Conservation (phyloP, 2,797 vertebrate species). For the Xyrichtys novacula region DNA sequence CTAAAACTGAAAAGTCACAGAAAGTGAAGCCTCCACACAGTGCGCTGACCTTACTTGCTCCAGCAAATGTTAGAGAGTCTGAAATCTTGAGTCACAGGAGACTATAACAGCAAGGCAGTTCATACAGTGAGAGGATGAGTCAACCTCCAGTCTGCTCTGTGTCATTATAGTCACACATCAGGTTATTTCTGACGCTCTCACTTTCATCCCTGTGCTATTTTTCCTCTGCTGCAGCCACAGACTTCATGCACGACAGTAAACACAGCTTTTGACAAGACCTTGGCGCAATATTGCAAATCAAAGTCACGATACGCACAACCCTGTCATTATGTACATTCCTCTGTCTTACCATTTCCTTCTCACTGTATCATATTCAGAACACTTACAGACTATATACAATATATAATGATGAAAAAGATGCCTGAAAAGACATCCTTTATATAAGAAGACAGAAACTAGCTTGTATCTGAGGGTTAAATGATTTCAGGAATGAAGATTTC, state of each 20-base stretch:
- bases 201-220: conserved; percentile 27
- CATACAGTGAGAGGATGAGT: conserved; percentile 17
- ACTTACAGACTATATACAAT: not conserved
- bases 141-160: not conserved
- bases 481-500: conserved; percentile 9
- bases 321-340: conserved; percentile 45
- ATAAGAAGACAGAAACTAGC: conserved; percentile 11
- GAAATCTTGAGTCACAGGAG: not conserved
- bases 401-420: not conserved
- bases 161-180: conserved; percentile 35
- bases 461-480: not conserved
- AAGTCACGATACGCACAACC: conserved; percentile 6
- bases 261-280: conserved; percentile 19
- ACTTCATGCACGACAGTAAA: conserved; percentile 9
- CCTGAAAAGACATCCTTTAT: not conserved
- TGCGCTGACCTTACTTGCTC: not conserved
- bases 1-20: not conserved
- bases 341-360: not conserved
- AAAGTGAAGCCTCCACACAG: not conserved
- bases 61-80: not conserved
- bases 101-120: not conserved
- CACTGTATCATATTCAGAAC: conserved; percentile 1
- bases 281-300: conserved; percentile 32
- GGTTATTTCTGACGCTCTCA: conserved; percentile 40
- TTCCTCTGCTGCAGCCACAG: conserved; percentile 20